These are phyloP conservation scores for Amia ocellicauda DNA, from an alignment of 2,113 vertebrate species.

Conservation along the genomic window DNA sequence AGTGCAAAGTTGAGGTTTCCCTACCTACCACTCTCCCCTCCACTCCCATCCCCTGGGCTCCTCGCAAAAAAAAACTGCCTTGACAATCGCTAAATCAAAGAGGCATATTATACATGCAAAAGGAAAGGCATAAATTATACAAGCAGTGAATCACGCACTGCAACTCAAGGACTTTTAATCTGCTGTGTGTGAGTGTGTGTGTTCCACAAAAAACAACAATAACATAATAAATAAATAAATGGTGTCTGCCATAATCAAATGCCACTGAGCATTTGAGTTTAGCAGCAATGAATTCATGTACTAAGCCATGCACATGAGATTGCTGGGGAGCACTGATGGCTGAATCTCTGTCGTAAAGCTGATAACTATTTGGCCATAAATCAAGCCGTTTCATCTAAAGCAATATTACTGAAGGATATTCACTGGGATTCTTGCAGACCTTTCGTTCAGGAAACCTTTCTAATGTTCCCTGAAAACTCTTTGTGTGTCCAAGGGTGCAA, in stretches of 20 bases:
- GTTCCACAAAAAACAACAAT: neutral
- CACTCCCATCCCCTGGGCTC: neutral
- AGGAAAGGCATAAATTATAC: conserved; percentile 18
- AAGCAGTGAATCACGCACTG: neutral
- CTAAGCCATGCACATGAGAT: neutral
- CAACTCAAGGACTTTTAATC: conserved; percentile 11
- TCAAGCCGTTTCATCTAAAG: too few relatives aligned
- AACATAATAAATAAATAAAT: neutral
- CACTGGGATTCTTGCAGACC: too few relatives aligned
- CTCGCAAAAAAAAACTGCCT: conserved; percentile 11
- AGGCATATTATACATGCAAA: conserved; percentile 19
- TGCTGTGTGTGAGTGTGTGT: neutral
- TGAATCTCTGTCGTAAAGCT: too few relatives aligned
- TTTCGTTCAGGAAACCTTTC: too few relatives aligned
- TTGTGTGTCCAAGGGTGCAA: too few relatives aligned
- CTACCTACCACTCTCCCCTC: neutral
- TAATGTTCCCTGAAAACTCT: too few relatives aligned
- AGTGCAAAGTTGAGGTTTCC: neutral
- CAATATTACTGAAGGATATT: too few relatives aligned
- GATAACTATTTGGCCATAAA: too few relatives aligned
- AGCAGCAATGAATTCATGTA: neutral
- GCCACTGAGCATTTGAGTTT: too few relatives aligned
- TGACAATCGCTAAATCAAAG: conserved; percentile 25
- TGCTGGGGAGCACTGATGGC: neutral
- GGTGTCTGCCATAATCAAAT: neutral